phyloP scores from a whole-genome alignment of 1,140 invertebrate species.

The Portunus trituberculatus region DNA sequence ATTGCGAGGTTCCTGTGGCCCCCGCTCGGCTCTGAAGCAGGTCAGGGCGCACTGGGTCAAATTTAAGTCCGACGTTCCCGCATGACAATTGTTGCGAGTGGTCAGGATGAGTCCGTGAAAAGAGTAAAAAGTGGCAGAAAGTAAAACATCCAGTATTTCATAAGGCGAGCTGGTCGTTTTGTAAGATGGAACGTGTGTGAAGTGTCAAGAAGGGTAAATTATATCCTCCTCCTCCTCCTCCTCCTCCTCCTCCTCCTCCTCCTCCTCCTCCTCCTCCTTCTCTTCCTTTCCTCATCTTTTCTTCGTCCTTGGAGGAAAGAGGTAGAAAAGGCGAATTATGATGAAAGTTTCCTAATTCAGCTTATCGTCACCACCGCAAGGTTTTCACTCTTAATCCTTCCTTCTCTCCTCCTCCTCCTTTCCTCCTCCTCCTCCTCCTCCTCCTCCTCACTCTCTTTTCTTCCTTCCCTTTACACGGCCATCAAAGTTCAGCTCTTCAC shows the following conservation, averaged over 20 bases:
- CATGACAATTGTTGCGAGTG: too few relatives aligned
- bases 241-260: not conserved
- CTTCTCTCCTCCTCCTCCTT: not conserved
- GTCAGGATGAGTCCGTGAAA: not conserved
- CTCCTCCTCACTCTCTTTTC: not conserved
- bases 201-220: not conserved
- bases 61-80: too few relatives aligned
- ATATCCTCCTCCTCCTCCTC: not conserved
- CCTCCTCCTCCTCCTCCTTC: not conserved
- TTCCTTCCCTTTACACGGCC: not conserved
- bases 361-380: too few relatives aligned
- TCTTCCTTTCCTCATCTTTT: not conserved
- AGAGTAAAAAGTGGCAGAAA: not conserved
- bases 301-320: not conserved
- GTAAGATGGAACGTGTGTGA: not conserved
- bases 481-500: too few relatives aligned
- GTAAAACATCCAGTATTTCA: not conserved
- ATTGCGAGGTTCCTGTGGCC: too few relatives aligned
- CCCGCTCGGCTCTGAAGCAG: too few relatives aligned
- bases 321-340: too few relatives aligned
- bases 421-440: not conserved
- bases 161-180: not conserved
- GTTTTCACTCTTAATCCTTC: too few relatives aligned
- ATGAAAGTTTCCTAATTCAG: too few relatives aligned
- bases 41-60: too few relatives aligned